These are phyloP conservation scores for Drosophila histrio DNA, from an alignment of 2,888 invertebrate genomes.

Conservation along the genomic window DNA sequence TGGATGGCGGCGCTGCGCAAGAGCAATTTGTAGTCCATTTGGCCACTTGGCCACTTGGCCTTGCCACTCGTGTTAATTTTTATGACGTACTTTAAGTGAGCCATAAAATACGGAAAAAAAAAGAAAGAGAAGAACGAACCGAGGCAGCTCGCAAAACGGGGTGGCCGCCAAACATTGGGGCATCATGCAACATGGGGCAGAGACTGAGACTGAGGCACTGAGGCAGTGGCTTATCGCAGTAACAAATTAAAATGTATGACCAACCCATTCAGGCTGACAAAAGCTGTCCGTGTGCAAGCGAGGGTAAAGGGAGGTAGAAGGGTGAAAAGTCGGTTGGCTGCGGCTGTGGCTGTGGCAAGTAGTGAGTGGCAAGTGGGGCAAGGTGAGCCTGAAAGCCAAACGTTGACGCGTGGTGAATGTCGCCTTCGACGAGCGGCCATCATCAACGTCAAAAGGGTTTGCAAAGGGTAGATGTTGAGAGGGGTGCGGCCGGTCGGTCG, in stretches of 20 bases:
- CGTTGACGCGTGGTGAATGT: conserved; percentile 27
- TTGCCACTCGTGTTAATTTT: conserved; percentile 68
- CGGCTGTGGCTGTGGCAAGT: background rate
- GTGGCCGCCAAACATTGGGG: background rate
- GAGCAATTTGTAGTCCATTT: conserved; percentile 45
- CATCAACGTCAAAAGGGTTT: background rate
- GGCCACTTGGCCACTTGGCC: conserved; percentile 29
- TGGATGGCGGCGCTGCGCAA: conserved; percentile 15
- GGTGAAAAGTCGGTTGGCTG: background rate
- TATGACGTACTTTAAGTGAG: conserved; percentile 72
- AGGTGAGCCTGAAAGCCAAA: conserved; percentile 45
- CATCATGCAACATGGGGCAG: background rate
- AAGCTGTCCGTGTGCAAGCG: conserved; percentile 14
- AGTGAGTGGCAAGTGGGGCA: conserved; percentile 37
- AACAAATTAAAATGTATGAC: conserved; percentile 72
- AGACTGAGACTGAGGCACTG: background rate
- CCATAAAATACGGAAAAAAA: conserved; percentile 54
- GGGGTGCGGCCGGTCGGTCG: conserved; percentile 45
- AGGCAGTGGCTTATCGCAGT: conserved; percentile 44
- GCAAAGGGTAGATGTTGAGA: background rate
- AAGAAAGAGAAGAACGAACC: background rate
- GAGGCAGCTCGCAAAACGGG: background rate
- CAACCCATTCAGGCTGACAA: conserved; percentile 38
- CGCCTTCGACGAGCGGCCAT: conserved; percentile 15
- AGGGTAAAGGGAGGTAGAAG: background rate